Evolutionary conservation across 2,888 invertebrate species (phyloP).

Genomic region (Craniophora ligustri): DNA sequence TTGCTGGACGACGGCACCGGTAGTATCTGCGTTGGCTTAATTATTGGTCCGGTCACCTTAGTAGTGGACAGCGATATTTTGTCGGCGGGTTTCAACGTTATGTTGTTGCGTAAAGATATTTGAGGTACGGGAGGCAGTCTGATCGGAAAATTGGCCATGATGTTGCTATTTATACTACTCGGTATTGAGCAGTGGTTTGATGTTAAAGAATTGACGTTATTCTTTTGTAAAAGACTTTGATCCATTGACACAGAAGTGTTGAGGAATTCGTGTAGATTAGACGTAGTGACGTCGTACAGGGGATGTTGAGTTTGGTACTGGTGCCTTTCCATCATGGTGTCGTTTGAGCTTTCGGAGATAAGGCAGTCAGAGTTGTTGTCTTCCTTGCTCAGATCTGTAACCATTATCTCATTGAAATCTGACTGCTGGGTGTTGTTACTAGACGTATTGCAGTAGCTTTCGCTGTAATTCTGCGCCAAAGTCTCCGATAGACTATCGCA

Average conservation of each 20-base stretch:
- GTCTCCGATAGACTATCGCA: constrained; percentile 80
- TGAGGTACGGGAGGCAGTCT: constrained; percentile 73
- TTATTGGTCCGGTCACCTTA: constrained; percentile 81
- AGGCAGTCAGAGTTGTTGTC: constrained; percentile 80
- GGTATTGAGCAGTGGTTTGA: constrained; percentile 72
- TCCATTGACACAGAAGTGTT: constrained; percentile 75
- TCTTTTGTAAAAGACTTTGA: constrained; percentile 72
- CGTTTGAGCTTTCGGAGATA: constrained; percentile 77
- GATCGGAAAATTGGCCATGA: constrained; percentile 83
- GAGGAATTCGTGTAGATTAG: constrained; percentile 75
- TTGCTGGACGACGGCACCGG: constrained; percentile 80
- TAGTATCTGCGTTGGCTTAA: constrained; percentile 80
- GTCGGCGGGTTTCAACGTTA: constrained; percentile 78
- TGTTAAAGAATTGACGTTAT: constrained; percentile 70
- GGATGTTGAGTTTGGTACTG: constrained; percentile 72
- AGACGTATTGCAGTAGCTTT: constrained; percentile 69
- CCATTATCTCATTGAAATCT: constrained; percentile 67
- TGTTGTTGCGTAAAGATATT: constrained; percentile 74
- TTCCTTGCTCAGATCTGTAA: constrained; percentile 79
- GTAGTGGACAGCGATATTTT: constrained; percentile 77
- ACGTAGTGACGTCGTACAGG: constrained; percentile 70
- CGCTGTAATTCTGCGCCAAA: constrained; percentile 74
- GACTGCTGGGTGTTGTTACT: constrained; percentile 63
- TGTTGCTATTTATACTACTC: constrained; percentile 72
- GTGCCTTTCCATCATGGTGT: constrained; percentile 74